These are phyloP conservation scores for Subacronicta megacephala DNA, from an alignment of 2,888 invertebrate species.

Conservation along the genomic window DNA sequence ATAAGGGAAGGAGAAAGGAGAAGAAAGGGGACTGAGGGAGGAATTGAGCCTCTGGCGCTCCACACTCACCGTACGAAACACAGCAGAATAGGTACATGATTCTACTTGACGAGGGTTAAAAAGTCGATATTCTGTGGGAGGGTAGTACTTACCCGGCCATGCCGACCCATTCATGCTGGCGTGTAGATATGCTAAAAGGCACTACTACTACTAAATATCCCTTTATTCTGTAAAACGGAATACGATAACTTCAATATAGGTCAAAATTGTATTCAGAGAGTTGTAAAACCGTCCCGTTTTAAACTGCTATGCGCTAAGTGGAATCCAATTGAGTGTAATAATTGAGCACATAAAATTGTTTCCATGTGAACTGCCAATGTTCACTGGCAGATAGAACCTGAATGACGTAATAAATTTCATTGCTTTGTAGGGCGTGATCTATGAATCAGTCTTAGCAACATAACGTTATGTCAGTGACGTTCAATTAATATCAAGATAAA, in stretches of 20 bases:
- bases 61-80: no score
- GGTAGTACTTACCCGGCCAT: no score
- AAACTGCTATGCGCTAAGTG: slow-evolving; percentile 3
- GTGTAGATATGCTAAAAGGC: no score
- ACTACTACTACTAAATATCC: no score
- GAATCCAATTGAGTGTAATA: slow-evolving; percentile 28
- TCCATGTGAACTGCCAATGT: slow-evolving; percentile 17
- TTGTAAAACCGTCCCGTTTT: slow-evolving; percentile 3
- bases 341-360: slow-evolving; percentile 29
- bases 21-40: no score
- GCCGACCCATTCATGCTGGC: no score
- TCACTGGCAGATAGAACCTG: slow-evolving; percentile 12
- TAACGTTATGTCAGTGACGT: slow-evolving; percentile 20
- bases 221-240: background rate
- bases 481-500: no score
- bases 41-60: no score
- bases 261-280: background rate
- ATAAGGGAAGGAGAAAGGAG: no score
- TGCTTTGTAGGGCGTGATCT: slow-evolving; percentile 1
- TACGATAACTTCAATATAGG: background rate
- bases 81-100: no score
- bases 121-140: no score
- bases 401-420: slow-evolving; percentile 15
- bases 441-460: slow-evolving; percentile 1
- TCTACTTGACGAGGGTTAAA: no score